Percentiles rank a stretch among this genome's conserved stretches.
These are phyloP conservation scores for Heliconius hermathena DNA, from an alignment of 1,140 invertebrate genomes.

Conservation along the genomic window DNA sequence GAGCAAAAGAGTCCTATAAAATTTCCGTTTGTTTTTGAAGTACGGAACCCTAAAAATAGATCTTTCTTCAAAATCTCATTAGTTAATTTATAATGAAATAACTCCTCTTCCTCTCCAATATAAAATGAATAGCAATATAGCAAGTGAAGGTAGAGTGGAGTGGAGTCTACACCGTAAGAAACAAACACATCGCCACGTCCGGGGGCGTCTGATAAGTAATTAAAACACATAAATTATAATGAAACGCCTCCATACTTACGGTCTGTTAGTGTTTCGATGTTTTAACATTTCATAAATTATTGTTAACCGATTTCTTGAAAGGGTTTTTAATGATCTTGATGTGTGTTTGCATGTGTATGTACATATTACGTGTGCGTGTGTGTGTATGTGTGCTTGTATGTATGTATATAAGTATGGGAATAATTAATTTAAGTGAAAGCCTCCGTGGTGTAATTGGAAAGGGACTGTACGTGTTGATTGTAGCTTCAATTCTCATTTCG, in stretches of 20 bases:
- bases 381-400: background rate
- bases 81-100: too few relatives aligned
- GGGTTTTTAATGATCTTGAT: slow-evolving; percentile 9
- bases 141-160: background rate
- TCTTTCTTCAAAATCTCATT: too few relatives aligned
- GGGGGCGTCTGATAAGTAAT: slow-evolving; percentile 49
- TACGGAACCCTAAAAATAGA: too few relatives aligned
- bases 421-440: background rate
- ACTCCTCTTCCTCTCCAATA: too few relatives aligned
- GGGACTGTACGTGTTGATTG: background rate
- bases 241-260: slow-evolving; percentile 38
- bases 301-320: slow-evolving; percentile 14
- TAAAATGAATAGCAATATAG: too few relatives aligned
- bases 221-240: slow-evolving; percentile 51
- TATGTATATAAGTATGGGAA: background rate
- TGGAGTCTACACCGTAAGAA: background rate
- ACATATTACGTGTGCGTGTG: background rate
- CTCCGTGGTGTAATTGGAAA: background rate
- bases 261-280: slow-evolving; percentile 11
- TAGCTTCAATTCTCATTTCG: background rate
- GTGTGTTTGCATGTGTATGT: slow-evolving; percentile 1
- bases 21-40: too few relatives aligned
- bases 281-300: slow-evolving; percentile 23
- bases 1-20: too few relatives aligned
- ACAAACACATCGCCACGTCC: slow-evolving; percentile 38